phyloP scores from a whole-genome alignment of 2,888 invertebrate species.

The Allygus modestus region DNA sequence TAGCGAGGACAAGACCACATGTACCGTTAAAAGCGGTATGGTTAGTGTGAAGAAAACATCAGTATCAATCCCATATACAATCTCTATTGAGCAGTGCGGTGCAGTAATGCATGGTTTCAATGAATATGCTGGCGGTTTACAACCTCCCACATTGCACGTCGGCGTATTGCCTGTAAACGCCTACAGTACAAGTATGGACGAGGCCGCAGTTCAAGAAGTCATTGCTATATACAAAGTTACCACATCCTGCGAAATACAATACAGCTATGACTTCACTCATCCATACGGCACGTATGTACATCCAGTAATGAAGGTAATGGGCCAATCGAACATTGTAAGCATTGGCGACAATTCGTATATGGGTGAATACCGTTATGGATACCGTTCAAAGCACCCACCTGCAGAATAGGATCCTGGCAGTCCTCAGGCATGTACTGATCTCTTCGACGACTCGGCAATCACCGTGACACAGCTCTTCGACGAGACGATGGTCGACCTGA shows the following conservation, averaged over 20 bases:
- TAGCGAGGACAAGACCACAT: background rate
- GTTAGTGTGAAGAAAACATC: background rate
- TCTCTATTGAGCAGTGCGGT: background rate
- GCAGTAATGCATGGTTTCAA: constrained; percentile 5
- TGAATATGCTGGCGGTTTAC: too few species aligned
- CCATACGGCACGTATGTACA: constrained; percentile 1
- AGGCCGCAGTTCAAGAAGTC: constrained; percentile 9
- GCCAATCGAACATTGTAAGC: background rate
- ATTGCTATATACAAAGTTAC: constrained; percentile 3
- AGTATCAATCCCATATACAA: background rate
- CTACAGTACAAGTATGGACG: background rate
- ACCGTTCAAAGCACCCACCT: background rate
- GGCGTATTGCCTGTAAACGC: too few species aligned
- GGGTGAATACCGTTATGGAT: background rate
- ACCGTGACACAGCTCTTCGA: background rate
- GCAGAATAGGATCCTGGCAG: background rate
- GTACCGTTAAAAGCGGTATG: background rate
- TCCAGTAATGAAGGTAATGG: constrained; percentile 5
- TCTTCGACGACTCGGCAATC: background rate
- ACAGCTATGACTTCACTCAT: background rate
- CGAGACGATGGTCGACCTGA: background rate
- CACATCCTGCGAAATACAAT: constrained; percentile 5
- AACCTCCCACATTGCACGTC: too few species aligned
- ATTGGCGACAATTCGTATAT: background rate
- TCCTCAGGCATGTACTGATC: background rate